These are phyloP conservation scores for Hormiphora californensis DNA, from an alignment of 37 sponge, comb jelly and placozoan species.

Conservation along the genomic window DNA sequence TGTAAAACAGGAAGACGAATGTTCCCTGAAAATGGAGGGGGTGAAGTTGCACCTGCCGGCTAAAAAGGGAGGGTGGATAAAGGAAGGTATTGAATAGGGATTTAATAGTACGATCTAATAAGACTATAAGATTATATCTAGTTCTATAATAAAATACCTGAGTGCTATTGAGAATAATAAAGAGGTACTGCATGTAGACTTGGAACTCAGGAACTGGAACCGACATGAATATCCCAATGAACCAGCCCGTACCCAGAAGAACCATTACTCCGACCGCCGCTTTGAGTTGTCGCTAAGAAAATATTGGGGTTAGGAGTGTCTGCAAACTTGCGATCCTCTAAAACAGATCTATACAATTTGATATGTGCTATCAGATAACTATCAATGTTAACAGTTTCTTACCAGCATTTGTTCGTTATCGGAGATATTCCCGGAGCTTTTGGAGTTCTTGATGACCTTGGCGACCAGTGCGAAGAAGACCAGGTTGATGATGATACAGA, in stretches of 20 bases:
- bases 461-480: slow-evolving; percentile 47
- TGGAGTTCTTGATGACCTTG: slow-evolving; percentile 48
- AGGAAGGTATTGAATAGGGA: neutral
- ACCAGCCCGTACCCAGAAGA: slow-evolving; percentile 47
- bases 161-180: slow-evolving; percentile 42
- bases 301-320: neutral
- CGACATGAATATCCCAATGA: slow-evolving; percentile 41
- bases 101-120: neutral
- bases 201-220: slow-evolving; percentile 20
- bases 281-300: slow-evolving; percentile 35
- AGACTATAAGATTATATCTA: neutral
- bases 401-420: slow-evolving; percentile 47
- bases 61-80: neutral
- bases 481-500: slow-evolving; percentile 1
- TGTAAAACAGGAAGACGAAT: slow-evolving; percentile 49
- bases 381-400: neutral
- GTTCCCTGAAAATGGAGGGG: neutral
- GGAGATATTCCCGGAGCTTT: slow-evolving; percentile 37
- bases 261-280: slow-evolving; percentile 53
- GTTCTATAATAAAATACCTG: no score
- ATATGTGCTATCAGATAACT: neutral
- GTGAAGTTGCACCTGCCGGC: neutral
- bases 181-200: slow-evolving; percentile 34
- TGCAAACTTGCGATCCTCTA: neutral
- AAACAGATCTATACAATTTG: neutral